Conservation (phyloP, 2,113 vertebrate species). For the Seriola dumerili region DNA sequence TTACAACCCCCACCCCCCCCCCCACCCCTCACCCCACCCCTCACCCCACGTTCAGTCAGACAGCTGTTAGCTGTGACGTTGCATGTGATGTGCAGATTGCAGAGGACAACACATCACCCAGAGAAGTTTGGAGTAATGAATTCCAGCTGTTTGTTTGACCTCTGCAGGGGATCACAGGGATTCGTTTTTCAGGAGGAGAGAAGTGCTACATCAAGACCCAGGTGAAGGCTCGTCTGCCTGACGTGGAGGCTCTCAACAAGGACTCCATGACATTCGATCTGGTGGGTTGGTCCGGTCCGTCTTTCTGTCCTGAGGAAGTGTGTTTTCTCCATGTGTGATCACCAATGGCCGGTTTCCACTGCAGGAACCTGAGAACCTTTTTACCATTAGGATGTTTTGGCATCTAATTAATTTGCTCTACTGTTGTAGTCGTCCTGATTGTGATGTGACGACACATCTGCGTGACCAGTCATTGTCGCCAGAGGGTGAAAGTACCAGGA, state of each 20-base stretch:
- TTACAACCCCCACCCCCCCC: no score
- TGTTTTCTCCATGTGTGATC: no score
- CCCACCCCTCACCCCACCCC: not conserved
- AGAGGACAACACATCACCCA: not conserved
- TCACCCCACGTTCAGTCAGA: not conserved
- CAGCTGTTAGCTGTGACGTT: slow-evolving; percentile 3
- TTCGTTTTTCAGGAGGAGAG: slow-evolving; percentile 93
- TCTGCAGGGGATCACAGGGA: slow-evolving; percentile 92
- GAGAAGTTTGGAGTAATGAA: not conserved
- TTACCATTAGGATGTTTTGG: no score
- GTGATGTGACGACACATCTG: not conserved
- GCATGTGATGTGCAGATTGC: not conserved
- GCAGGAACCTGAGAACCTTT: no score
- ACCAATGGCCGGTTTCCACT: no score
- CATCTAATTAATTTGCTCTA: no score
- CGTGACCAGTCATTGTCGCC: not conserved
- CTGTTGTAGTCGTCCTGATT: not conserved
- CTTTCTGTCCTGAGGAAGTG: no score
- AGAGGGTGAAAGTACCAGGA: not conserved
- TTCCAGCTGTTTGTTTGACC: not conserved
- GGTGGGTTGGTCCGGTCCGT: slow-evolving; percentile 83
- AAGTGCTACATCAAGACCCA: slow-evolving; percentile 97
- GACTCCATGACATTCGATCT: slow-evolving; percentile 89
- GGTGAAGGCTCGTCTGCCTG: slow-evolving; percentile 90
- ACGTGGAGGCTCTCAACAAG: slow-evolving; percentile 88